These are phyloP conservation scores for Stichodactyla helianthus DNA, from an alignment of 64 coral and sea anemone species.

Conservation along the genomic window DNA sequence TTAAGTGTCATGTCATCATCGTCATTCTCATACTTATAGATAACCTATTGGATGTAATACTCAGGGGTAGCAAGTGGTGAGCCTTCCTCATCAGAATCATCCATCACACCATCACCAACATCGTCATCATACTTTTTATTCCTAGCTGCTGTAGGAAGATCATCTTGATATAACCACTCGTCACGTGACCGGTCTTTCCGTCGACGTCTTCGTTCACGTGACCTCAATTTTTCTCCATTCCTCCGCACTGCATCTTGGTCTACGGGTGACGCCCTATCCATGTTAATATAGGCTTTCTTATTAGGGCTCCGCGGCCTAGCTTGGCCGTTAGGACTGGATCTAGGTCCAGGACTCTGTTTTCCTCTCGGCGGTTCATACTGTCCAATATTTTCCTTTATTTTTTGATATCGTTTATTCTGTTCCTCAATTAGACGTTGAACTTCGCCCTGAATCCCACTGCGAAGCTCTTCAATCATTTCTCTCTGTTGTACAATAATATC, in stretches of 20 bases:
- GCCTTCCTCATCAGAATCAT: not conserved
- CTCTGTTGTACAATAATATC: constrained; percentile 51
- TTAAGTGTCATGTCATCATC: no score
- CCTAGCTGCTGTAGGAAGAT: not conserved
- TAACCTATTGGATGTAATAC: not conserved
- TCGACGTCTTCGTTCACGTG: constrained; percentile 30
- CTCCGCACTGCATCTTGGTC: constrained; percentile 16
- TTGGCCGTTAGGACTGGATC: not conserved
- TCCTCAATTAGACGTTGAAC: constrained; percentile 56
- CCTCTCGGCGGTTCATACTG: not conserved
- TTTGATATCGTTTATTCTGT: constrained; percentile 65
- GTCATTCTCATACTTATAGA: not conserved
- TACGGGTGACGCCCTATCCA: constrained; percentile 53
- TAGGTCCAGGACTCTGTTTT: not conserved
- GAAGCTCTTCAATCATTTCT: constrained; percentile 66
- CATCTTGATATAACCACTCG: not conserved
- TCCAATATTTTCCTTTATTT: constrained; percentile 37
- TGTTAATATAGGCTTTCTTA: constrained; percentile 60
- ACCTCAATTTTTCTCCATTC: constrained; percentile 28
- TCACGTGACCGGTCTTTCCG: not conserved
- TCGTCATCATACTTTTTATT: not conserved
- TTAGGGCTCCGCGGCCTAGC: constrained; percentile 11
- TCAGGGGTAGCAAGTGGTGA: not conserved
- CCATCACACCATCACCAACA: not conserved
- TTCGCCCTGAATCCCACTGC: constrained; percentile 50